phyloP scores from a whole-genome alignment of 2,113 vertebrate genomes.

The Microcebus ravelobensis region DNA sequence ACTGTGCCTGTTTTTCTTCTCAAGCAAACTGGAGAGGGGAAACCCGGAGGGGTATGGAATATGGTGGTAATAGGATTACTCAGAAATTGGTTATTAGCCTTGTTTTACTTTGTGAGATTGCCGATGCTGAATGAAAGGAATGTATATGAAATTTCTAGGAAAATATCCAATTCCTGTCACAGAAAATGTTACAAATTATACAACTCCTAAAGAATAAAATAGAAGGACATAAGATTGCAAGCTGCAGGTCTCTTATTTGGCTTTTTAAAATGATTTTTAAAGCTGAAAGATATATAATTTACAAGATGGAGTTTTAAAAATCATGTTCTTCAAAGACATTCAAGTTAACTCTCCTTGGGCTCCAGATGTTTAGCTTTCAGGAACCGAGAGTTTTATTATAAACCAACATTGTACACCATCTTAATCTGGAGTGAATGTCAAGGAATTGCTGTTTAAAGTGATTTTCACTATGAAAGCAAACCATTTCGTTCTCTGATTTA shows the following conservation, averaged over 20 bases:
- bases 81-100: neutral
- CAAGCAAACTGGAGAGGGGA: neutral
- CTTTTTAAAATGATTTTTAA: slow-evolving; percentile 45
- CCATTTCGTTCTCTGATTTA: slow-evolving; percentile 7
- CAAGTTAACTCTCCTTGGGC: neutral
- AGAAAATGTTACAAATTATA: slow-evolving; percentile 30
- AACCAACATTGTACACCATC: neutral
- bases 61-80: neutral
- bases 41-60: neutral
- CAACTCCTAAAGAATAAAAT: slow-evolving; percentile 14
- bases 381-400: neutral
- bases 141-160: neutral
- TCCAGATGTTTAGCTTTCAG: neutral
- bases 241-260: slow-evolving; percentile 34
- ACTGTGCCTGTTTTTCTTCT: neutral
- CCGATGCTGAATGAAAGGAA: slow-evolving; percentile 7
- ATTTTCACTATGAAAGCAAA: slow-evolving; percentile 64
- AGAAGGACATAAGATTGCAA: neutral
- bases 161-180: neutral
- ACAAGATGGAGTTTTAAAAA: slow-evolving; percentile 47
- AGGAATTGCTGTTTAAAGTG: slow-evolving; percentile 46
- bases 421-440: neutral
- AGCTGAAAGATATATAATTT: slow-evolving; percentile 5
- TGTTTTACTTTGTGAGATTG: slow-evolving; percentile 39
- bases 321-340: neutral